phyloP scores from a whole-genome alignment of 2,888 invertebrate species.

The Rotaria socialis region DNA sequence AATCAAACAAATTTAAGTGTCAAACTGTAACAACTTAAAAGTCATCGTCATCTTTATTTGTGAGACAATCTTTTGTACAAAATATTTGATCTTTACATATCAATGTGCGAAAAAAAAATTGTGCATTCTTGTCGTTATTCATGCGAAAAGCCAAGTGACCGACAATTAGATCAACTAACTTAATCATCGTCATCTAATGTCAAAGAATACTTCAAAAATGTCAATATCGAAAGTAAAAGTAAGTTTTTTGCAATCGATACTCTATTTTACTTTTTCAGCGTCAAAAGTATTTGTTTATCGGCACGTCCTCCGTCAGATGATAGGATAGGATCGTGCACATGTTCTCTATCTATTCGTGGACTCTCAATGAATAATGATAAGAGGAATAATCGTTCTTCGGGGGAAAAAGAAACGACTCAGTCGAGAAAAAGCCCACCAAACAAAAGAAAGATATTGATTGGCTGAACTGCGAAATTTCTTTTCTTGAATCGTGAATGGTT shows the following conservation, averaged over 20 bases:
- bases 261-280: neutral
- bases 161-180: neutral
- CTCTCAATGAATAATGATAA: neutral
- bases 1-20: neutral
- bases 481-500: neutral
- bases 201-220: neutral
- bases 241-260: no score
- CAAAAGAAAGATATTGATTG: neutral
- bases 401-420: neutral
- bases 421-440: neutral
- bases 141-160: neutral
- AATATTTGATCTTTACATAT: neutral
- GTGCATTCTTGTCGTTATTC: neutral
- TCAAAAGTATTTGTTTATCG: no score
- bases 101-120: neutral
- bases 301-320: neutral
- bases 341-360: neutral
- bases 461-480: neutral
- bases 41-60: neutral
- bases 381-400: neutral
- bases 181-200: neutral
- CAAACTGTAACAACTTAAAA: neutral
- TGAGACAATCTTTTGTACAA: no score
- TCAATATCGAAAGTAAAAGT: neutral
- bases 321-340: neutral